A percentile compares a stretch with the other conserved stretches of the same genome.
Conservation (phyloP, 2,113 vertebrate species). For the Albula glossodonta region DNA sequence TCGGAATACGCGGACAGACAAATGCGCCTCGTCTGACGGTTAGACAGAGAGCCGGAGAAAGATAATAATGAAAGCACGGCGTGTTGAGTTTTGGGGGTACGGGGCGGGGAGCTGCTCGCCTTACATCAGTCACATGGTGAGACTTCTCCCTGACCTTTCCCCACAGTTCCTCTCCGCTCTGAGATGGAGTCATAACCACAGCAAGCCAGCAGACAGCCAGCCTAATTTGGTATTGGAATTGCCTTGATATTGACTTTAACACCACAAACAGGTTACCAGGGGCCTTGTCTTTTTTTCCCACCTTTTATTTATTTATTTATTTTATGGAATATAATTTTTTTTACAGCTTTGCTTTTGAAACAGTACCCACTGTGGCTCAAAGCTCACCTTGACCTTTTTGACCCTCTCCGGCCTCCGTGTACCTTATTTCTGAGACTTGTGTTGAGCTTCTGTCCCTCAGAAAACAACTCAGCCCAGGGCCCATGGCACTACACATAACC, state of each 20-base stretch:
- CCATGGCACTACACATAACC: not conserved
- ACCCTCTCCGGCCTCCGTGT: not conserved
- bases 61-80: constrained; percentile 33
- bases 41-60: constrained; percentile 29
- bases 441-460: not conserved
- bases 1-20: not conserved
- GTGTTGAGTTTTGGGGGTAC: constrained; percentile 10
- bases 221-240: constrained; percentile 68
- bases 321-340: not conserved
- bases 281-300: constrained; percentile 35
- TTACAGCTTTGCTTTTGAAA: not conserved
- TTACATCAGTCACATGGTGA: constrained; percentile 40
- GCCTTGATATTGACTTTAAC: constrained; percentile 65
- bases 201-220: constrained; percentile 53
- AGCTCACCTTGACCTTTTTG: not conserved
- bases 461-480: not conserved
- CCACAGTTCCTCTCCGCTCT: constrained; percentile 33
- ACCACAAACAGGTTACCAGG: constrained; percentile 47
- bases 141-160: constrained; percentile 67
- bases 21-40: constrained; percentile 18
- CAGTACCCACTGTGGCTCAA: not conserved
- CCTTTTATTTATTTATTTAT: not conserved
- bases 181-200: constrained; percentile 62
- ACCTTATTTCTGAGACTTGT: not conserved
- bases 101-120: constrained; percentile 34